phyloP scores from a whole-genome alignment of 1,140 invertebrate species.

The Chelonus insularis region DNA sequence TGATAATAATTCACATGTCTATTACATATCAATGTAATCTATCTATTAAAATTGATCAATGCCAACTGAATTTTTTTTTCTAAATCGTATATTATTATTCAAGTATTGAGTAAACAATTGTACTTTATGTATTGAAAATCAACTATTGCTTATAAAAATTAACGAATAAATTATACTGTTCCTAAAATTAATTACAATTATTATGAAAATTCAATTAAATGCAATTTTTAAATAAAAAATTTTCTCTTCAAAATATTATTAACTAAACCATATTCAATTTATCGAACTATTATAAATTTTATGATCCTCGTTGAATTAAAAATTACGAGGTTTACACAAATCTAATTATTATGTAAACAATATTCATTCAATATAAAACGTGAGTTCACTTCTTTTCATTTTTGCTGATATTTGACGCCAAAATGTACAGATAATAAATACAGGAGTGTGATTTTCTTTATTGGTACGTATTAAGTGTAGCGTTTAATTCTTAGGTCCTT shows the following conservation, averaged over 20 bases:
- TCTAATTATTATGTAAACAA: neutral
- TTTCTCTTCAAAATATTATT: constrained; percentile 9
- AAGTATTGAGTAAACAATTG: constrained; percentile 15
- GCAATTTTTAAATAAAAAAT: constrained; percentile 22
- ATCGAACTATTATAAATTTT: neutral
- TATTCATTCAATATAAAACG: constrained; percentile 20
- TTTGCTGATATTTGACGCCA: constrained; percentile 37
- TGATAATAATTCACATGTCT: neutral
- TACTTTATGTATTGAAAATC: constrained; percentile 18
- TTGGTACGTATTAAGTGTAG: constrained; percentile 49
- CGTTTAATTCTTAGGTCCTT: constrained; percentile 47
- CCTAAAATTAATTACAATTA: constrained; percentile 22
- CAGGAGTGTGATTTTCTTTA: constrained; percentile 46
- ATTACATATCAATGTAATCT: constrained; percentile 2
- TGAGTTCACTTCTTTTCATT: constrained; percentile 15
- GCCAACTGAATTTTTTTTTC: neutral
- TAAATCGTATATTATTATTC: constrained; percentile 6
- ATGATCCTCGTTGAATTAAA: neutral
- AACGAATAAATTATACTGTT: constrained; percentile 29
- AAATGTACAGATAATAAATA: constrained; percentile 55
- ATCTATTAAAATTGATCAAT: constrained; percentile 16
- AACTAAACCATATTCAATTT: neutral
- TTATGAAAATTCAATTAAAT: constrained; percentile 17
- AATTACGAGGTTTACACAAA: neutral
- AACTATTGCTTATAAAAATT: constrained; percentile 21